Percentiles rank a stretch among this genome's conserved stretches.
phyloP scores from a whole-genome alignment of 2,888 invertebrate species.

The Andrena fulva region DNA sequence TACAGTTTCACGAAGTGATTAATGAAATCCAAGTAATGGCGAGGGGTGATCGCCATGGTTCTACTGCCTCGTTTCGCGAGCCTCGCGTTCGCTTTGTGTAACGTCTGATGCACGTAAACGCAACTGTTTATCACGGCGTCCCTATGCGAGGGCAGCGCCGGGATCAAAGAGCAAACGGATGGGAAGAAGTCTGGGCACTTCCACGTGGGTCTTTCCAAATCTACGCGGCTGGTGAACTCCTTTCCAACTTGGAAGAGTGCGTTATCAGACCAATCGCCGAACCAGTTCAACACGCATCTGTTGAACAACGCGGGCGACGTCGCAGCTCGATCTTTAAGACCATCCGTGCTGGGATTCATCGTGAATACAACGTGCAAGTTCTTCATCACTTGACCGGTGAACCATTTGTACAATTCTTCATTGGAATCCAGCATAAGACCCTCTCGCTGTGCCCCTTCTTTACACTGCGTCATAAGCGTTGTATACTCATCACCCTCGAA shows the following conservation, averaged over 20 bases:
- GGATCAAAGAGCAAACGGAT: conserved; percentile 92
- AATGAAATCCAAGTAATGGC: conserved; percentile 99
- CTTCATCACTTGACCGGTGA: conserved; percentile 99
- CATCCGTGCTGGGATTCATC: conserved; percentile 99
- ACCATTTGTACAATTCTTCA: conserved; percentile 99
- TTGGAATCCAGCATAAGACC: conserved; percentile 99
- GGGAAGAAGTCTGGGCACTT: conserved; percentile 96
- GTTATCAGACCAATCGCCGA: conserved; percentile 99
- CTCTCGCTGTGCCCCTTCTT: conserved; percentile 99
- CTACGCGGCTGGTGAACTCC: conserved; percentile 98
- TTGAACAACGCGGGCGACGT: conserved; percentile 99
- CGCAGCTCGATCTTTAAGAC: conserved; percentile 98
- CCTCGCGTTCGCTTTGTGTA: conserved; percentile 97
- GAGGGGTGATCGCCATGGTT: conserved; percentile 98
- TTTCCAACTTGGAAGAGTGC: conserved; percentile 97
- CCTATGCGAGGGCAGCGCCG: conserved; percentile 92
- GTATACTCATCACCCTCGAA: conserved; percentile 99
- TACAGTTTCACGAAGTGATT: conserved; percentile 99
- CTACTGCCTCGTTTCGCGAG: conserved; percentile 96
- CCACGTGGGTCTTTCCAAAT: conserved; percentile 95
- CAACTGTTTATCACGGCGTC: conserved; percentile 99
- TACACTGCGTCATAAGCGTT: conserved; percentile 99
- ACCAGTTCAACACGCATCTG: conserved; percentile 99
- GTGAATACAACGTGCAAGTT: conserved; percentile 99
- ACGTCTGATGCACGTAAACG: conserved; percentile 98